These are phyloP conservation scores for Mechanitis messenoides DNA, from an alignment of 2,888 invertebrate genomes.

Conservation along the genomic window DNA sequence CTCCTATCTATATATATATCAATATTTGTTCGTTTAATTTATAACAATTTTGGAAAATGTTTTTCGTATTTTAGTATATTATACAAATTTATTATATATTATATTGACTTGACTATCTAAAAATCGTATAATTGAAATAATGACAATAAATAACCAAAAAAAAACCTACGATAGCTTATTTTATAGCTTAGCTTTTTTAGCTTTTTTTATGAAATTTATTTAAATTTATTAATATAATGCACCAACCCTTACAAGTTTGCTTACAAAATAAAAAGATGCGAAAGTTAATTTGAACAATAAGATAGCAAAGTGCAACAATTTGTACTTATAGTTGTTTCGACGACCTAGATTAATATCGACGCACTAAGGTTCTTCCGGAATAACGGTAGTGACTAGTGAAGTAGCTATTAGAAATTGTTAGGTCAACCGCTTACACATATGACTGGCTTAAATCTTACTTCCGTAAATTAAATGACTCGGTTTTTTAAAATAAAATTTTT, in stretches of 20 bases:
- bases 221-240: not conserved
- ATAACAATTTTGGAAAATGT: too few species aligned
- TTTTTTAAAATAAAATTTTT: not conserved
- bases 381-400: constrained; percentile 10
- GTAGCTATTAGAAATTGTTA: constrained; percentile 16
- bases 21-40: too few species aligned
- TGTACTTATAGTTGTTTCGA: constrained; percentile 8
- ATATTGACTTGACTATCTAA: too few species aligned
- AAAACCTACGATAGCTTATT: too few species aligned
- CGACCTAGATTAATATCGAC: constrained; percentile 26
- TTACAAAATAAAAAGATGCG: constrained; percentile 9
- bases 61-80: too few species aligned
- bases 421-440: constrained; percentile 21
- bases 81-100: too few species aligned
- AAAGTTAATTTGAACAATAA: constrained; percentile 4
- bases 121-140: too few species aligned
- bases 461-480: not conserved
- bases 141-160: too few species aligned
- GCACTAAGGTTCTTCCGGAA: constrained; percentile 23
- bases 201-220: not conserved
- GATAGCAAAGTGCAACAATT: not conserved
- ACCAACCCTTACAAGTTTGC: constrained; percentile 15
- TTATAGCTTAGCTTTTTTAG: too few species aligned
- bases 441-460: not conserved
- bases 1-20: not conserved